A percentile compares a stretch with the other conserved stretches of the same genome.
These are phyloP conservation scores for Clarias platycephalus DNA, from an alignment of 2,797 vertebrate genomes.

Conservation along the genomic window DNA sequence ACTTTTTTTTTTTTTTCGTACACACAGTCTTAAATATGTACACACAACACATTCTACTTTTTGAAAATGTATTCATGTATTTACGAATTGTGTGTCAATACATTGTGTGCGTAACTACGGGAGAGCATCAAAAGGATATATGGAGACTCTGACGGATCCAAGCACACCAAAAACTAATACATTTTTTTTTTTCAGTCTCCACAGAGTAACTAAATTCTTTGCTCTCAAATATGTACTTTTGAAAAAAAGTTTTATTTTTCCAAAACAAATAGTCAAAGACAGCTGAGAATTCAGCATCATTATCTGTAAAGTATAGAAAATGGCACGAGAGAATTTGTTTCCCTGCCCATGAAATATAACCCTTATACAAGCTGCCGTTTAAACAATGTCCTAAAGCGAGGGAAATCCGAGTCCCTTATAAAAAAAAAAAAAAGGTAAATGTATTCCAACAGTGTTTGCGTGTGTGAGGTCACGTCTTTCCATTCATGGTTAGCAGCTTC, in stretches of 20 bases:
- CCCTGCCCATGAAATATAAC: conserved; percentile 3
- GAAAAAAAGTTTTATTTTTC: conserved; percentile 7
- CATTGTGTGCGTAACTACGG: conserved; percentile 15
- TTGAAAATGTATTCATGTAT: conserved; percentile 50
- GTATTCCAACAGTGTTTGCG: conserved; percentile 21
- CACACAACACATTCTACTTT: conserved; percentile 53
- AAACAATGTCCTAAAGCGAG: conserved; percentile 12
- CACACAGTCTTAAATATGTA: conserved; percentile 62
- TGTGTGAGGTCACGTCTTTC: conserved; percentile 62
- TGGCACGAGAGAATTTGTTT: conserved; percentile 51
- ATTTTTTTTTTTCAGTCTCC: conserved; percentile 1
- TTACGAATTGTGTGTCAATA: conserved; percentile 51
- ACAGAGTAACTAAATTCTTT: conserved; percentile 9
- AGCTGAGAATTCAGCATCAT: conserved; percentile 25
- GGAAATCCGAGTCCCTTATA: background rate
- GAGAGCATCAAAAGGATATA: conserved; percentile 45
- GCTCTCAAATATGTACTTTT: background rate
- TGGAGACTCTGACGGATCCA: conserved; percentile 46
- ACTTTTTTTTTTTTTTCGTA: conserved; percentile 21
- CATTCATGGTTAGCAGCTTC: conserved; percentile 58
- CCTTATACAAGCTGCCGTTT: conserved; percentile 4
- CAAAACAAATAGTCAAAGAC: background rate
- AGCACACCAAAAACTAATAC: background rate
- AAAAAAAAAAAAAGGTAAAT: background rate
- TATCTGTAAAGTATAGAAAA: conserved; percentile 45